Evolutionary conservation across 2,113 vertebrate species (phyloP).

Genomic region (Trachemys scripta): DNA sequence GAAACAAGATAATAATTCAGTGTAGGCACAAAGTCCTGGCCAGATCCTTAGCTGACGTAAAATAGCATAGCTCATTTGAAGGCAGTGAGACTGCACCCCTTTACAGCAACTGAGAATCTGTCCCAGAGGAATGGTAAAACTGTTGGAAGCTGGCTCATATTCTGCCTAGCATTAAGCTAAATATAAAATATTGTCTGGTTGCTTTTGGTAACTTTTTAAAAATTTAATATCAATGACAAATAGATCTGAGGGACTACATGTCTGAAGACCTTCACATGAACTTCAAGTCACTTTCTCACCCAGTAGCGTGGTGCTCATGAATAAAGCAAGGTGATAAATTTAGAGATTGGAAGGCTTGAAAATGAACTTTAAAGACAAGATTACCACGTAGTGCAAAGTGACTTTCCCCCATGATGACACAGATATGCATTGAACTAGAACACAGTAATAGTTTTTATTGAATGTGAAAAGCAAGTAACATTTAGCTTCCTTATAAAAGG

Average conservation of each 20-base stretch:
- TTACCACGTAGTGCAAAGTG: constrained; percentile 29
- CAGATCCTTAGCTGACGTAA: not conserved
- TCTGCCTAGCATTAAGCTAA: not conserved
- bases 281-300: not conserved
- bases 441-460: constrained; percentile 61
- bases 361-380: constrained; percentile 29
- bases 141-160: fast-evolving
- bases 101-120: not conserved
- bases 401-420: constrained; percentile 32
- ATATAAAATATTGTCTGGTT: not conserved
- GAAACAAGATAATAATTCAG: not conserved
- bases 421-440: constrained; percentile 67
- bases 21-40: not conserved
- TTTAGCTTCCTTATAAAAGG: constrained; percentile 45
- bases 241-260: not conserved
- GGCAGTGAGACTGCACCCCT: fast-evolving
- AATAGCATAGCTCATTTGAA: not conserved
- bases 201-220: not conserved
- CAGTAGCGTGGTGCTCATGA: fast-evolving
- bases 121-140: fast-evolving
- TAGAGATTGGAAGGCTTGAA: not conserved
- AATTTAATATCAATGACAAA: not conserved
- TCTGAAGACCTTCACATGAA: constrained; percentile 35
- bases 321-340: constrained; percentile 24
- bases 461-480: constrained; percentile 61